Evolutionary conservation across 2,888 invertebrate species (phyloP), one percentile per base, ranked within the genome.

Genomic region (Mythimna impura): DNA sequence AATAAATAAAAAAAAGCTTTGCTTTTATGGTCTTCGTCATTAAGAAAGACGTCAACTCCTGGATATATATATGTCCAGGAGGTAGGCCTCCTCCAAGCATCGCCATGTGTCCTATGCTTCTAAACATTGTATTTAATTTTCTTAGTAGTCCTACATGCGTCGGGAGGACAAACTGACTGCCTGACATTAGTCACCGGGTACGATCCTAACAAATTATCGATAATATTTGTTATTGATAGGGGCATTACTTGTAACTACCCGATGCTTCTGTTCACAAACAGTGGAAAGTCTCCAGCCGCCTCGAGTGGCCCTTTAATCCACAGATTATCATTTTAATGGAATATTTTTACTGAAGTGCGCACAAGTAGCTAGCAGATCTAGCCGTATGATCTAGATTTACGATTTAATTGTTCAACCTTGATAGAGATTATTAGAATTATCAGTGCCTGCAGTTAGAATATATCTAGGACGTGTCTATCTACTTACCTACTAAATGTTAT

Each of bases 241-340:
- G 61, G 73, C 82, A 74, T 80, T 80, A 80, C 73, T 83, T 74
- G 47, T 47, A 17, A 17, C 47, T 81, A 76, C 77, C 72, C 68
- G 71, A 86, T 80, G 71, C 77, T 74, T 77, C 76, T 73, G 83
- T 73, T 80, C 64, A 80, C 88, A 89, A 91, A 90, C 88, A 91
- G 88, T 88, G 94, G 94, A 94, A 94, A 93, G 86, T 93, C 93
- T 87, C 90, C 79, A 76, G 67, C 80, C 86, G 86, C 88, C 86
- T 89, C 76, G 81, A 86, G 82, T 84, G 78, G 66, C 78, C 75
- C 69, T 84, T 83, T 93, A 92, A 94, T 94, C 93, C 91, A 85
- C 73, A 89, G 92, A 93, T 94, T 92, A 93, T 84, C 83, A 87
- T 88, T 88, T 89, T 84, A 90, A 89, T 93, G 94, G 94, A 94